A percentile compares a stretch with the other conserved stretches of the same genome.
Conservation (phyloP, 1,140 invertebrate species). For the Apocrypta bakeri region DNA sequence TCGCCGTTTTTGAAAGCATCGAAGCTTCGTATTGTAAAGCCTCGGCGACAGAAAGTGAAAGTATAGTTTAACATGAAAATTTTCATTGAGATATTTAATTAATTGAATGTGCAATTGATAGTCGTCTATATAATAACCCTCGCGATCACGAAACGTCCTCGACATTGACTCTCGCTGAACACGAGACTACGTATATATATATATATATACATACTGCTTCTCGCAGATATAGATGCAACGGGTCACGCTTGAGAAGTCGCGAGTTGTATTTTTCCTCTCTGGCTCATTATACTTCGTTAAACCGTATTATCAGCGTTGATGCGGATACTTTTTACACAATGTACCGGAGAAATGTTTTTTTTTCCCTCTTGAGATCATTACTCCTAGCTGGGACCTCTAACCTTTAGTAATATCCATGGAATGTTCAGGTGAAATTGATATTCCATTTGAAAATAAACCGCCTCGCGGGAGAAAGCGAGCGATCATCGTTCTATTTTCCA, state of each 20-base stretch:
- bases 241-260: background rate
- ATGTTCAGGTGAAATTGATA: too few species aligned
- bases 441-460: too few species aligned
- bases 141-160: constrained; percentile 9
- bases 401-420: too few species aligned
- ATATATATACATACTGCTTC: too few species aligned
- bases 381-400: too few species aligned
- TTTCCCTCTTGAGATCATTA: too few species aligned
- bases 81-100: constrained; percentile 36
- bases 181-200: background rate
- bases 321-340: too few species aligned
- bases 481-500: background rate
- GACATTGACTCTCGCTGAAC: background rate
- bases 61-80: constrained; percentile 30
- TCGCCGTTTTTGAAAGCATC: too few species aligned
- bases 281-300: background rate
- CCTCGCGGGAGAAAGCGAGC: too few species aligned
- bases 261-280: background rate
- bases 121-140: background rate
- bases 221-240: background rate
- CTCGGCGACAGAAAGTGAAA: too few species aligned
- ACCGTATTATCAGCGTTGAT: background rate
- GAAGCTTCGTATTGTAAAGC: too few species aligned
- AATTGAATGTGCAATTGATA: constrained; percentile 30
- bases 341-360: too few species aligned